These are phyloP conservation scores for Paradisaea rubra DNA, from an alignment of 2,113 vertebrate genomes.

Conservation along the genomic window DNA sequence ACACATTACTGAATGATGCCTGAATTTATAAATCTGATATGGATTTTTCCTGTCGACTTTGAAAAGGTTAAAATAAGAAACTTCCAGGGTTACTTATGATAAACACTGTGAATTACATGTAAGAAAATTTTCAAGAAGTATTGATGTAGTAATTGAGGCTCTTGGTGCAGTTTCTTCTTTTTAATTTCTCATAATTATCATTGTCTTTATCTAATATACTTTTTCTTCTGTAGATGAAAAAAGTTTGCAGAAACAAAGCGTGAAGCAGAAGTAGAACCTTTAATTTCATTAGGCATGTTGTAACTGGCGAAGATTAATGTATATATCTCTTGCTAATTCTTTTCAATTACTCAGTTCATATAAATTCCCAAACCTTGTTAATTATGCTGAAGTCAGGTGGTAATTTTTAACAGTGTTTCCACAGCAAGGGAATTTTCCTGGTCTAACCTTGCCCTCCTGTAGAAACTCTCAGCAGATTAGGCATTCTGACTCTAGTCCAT, in stretches of 20 bases:
- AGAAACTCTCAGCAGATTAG: slow-evolving; percentile 77
- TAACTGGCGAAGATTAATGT: slow-evolving; percentile 88
- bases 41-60: not conserved
- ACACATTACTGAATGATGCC: not conserved
- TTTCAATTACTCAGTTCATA: slow-evolving; percentile 85
- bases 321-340: slow-evolving; percentile 85
- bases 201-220: not conserved
- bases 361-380: slow-evolving; percentile 85
- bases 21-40: not conserved
- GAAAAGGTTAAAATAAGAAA: not conserved
- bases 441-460: slow-evolving; percentile 75
- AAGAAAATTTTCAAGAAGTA: not conserved
- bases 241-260: slow-evolving; percentile 57
- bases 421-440: slow-evolving; percentile 78
- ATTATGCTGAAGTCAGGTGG: slow-evolving; percentile 82
- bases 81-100: not conserved
- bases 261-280: slow-evolving; percentile 58
- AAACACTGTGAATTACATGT: not conserved
- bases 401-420: slow-evolving; percentile 76
- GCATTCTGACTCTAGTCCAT: slow-evolving; percentile 76
- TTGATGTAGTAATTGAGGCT: not conserved
- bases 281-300: slow-evolving; percentile 85
- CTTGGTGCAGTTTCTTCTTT: not conserved
- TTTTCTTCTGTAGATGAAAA: slow-evolving; percentile 50
- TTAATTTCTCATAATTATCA: not conserved